Evolutionary conservation across 2,113 vertebrate species (phyloP).

Genomic region (Andinoacara biseriatus): DNA sequence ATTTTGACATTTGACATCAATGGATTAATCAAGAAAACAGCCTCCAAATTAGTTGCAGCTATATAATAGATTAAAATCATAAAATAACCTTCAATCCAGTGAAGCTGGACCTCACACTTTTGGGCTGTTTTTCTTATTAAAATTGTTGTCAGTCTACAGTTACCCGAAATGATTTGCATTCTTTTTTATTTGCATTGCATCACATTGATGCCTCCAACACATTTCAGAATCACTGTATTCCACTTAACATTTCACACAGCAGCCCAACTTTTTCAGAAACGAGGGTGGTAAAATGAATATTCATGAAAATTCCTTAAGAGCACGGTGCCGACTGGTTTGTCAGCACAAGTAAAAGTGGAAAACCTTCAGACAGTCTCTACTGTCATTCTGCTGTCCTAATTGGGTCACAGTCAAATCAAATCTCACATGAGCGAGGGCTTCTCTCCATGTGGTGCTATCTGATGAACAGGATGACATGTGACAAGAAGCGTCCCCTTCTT

Average conservation of each 20-base stretch:
- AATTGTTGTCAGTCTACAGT: not conserved
- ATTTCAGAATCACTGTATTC: not conserved
- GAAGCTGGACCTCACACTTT: not conserved
- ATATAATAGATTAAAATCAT: not conserved
- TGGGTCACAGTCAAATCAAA: conserved; percentile 32
- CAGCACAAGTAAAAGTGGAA: conserved; percentile 1
- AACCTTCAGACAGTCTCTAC: conserved; percentile 7
- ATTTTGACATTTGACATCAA: not conserved
- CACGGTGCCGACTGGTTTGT: not conserved
- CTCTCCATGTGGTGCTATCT: conserved; percentile 14
- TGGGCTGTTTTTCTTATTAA: not conserved
- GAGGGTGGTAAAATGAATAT: not conserved
- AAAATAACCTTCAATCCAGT: not conserved
- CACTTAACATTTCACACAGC: rapidly evolving
- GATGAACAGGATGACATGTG: conserved; percentile 21
- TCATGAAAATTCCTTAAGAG: not conserved
- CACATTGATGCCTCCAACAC: not conserved
- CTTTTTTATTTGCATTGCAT: rapidly evolving
- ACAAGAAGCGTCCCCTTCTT: conserved; percentile 11
- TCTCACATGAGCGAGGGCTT: conserved; percentile 14
- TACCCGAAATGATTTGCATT: not conserved
- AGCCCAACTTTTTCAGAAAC: not conserved
- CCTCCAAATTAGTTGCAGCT: not conserved
- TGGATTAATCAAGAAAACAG: not conserved
- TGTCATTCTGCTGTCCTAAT: conserved; percentile 30